Conservation (phyloP, 2,797 vertebrate species). For the Bovichtus variegatus region DNA sequence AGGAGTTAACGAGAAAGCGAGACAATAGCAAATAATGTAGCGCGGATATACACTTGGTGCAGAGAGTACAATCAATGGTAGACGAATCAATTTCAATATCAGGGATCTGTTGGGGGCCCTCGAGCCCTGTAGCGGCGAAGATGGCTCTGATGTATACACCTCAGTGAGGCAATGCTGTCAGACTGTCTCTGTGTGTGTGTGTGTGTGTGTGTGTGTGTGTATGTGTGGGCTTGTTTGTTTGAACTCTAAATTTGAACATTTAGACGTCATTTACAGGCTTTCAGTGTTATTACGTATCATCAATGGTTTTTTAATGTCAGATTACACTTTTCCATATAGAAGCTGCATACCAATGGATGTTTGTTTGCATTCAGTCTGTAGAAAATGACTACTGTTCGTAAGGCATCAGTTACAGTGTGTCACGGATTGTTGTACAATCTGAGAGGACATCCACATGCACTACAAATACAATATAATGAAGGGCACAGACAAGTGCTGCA, state of each 20-base stretch:
- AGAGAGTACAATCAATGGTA: constrained; percentile 63
- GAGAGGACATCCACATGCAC: background rate
- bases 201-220: background rate
- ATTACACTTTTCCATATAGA: constrained; percentile 24
- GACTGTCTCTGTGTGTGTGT: background rate
- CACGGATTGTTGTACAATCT: background rate
- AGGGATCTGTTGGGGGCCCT: constrained; percentile 51
- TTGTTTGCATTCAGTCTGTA: constrained; percentile 1
- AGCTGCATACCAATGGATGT: constrained; percentile 6
- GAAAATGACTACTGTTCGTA: background rate
- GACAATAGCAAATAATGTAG: constrained; percentile 56
- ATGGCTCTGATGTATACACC: constrained; percentile 32
- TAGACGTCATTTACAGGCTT: constrained; percentile 44
- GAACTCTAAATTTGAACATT: constrained; percentile 50
- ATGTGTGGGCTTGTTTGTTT: constrained; percentile 11
- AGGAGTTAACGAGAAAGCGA: constrained; percentile 14
- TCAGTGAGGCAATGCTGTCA: constrained; percentile 11
- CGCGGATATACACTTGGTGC: constrained; percentile 43
- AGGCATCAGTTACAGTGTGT: constrained; percentile 15
- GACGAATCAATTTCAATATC: constrained; percentile 76
- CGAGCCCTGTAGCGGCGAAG: constrained; percentile 28
- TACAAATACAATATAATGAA: background rate
- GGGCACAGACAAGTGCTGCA: background rate
- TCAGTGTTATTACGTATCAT: constrained; percentile 24
- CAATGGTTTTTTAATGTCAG: constrained; percentile 19